A percentile compares a stretch with the other conserved stretches of the same genome.
Conservation (phyloP, 2,113 vertebrate species). For the Pangasianodon gigas region DNA sequence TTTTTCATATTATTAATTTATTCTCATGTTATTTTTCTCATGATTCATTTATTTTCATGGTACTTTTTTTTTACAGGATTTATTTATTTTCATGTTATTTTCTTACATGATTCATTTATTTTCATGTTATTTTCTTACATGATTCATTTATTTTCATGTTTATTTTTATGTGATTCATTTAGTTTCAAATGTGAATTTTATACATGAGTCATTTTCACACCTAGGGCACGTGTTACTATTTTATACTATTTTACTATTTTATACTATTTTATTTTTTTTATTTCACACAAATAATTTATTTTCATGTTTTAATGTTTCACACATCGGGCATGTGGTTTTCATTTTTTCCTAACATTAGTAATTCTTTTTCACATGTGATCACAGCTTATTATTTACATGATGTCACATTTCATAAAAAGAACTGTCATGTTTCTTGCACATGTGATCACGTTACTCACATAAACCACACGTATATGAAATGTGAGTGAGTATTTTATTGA, state of each 20-base stretch:
- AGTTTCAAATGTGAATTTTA: neutral
- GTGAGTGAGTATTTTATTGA: constrained; percentile 11
- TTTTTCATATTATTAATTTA: neutral
- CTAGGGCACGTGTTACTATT: neutral
- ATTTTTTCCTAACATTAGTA: neutral
- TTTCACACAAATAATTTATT: neutral
- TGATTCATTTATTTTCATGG: neutral
- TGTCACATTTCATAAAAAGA: neutral
- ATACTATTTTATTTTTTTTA: neutral
- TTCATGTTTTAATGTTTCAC: neutral
- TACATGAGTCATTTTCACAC: neutral
- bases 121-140: neutral
- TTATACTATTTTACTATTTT: neutral
- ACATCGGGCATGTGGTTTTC: neutral
- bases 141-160: neutral
- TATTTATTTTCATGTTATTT: neutral
- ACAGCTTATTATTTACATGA: neutral
- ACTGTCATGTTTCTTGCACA: neutral
- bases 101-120: neutral
- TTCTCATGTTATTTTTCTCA: neutral
- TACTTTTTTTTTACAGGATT: neutral
- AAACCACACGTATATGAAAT: neutral
- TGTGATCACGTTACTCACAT: neutral
- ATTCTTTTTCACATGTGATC: neutral
- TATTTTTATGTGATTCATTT: neutral